Percentiles rank a stretch among this genome's conserved stretches.
These are phyloP conservation scores for Montipora efflorescens DNA, from an alignment of 64 coral and sea anemone species.

Conservation along the genomic window DNA sequence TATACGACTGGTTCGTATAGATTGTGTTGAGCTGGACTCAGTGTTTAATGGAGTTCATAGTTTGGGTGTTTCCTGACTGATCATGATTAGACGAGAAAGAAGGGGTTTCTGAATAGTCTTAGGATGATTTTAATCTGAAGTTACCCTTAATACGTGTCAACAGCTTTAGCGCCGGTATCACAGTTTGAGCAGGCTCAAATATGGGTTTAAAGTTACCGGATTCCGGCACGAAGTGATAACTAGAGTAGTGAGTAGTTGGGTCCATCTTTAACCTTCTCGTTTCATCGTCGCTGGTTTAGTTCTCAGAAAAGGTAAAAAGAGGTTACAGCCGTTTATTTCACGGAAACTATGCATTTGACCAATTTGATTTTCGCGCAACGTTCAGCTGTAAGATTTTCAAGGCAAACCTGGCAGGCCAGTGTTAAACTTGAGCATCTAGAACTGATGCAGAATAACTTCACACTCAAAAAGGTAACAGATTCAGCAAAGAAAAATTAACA, in stretches of 20 bases:
- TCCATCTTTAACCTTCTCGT: not conserved
- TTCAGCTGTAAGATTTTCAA: no score
- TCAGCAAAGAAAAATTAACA: no score
- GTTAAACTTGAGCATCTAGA: no score
- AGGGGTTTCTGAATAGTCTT: not conserved
- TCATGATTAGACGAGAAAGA: not conserved
- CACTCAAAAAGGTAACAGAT: no score
- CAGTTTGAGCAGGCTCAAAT: conserved; percentile 11
- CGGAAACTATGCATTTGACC: not conserved
- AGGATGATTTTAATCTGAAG: not conserved
- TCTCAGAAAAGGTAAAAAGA: not conserved
- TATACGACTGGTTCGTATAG: conserved; percentile 35
- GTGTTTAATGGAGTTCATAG: conserved; percentile 3
- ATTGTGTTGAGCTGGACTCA: conserved; percentile 13
- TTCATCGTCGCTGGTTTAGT: not conserved
- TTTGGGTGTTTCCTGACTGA: not conserved
- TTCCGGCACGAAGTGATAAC: not conserved
- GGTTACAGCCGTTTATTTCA: not conserved
- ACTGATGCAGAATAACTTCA: no score
- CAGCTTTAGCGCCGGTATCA: not conserved
- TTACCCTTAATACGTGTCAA: not conserved
- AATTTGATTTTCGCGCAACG: no score
- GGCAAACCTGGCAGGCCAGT: no score
- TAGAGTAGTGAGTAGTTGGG: not conserved
- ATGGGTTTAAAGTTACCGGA: not conserved